A percentile compares a stretch with the other conserved stretches of the same genome.
These are phyloP conservation scores for Cyrtonyx montezumae DNA, from an alignment of 2,113 vertebrate genomes.

Conservation along the genomic window DNA sequence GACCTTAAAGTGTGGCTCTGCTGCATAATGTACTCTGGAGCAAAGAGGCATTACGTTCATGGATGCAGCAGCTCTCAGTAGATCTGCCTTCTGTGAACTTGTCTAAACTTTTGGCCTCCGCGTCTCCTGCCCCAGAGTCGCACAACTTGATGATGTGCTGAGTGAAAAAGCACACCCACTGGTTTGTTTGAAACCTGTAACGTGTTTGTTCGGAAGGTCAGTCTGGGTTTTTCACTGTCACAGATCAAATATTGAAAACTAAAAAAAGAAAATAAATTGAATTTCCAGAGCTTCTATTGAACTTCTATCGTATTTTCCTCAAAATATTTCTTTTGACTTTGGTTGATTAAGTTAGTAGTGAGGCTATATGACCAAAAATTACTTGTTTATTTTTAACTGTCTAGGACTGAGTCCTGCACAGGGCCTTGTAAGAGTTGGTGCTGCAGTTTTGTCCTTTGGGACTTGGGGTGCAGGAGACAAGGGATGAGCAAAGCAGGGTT, in stretches of 20 bases:
- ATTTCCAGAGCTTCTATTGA: slow-evolving; percentile 17
- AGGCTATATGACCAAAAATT: neutral
- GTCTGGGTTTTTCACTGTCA: neutral
- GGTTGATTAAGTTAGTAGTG: neutral
- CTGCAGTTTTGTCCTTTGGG: neutral
- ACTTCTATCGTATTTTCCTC: neutral
- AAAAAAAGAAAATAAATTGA: neutral
- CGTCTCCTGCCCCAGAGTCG: neutral
- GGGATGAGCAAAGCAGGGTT: neutral
- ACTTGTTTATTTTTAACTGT: neutral
- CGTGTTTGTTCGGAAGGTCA: neutral
- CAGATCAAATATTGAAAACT: slow-evolving; percentile 4
- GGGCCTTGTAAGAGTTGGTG: neutral
- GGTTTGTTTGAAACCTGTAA: neutral
- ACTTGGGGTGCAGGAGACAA: neutral
- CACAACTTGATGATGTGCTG: slow-evolving; percentile 5
- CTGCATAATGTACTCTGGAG: neutral
- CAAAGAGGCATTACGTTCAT: neutral
- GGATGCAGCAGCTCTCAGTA: neutral
- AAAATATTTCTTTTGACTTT: slow-evolving; percentile 16
- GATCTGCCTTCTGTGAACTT: neutral
- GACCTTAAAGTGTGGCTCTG: neutral
- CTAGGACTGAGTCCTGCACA: neutral
- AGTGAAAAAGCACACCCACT: neutral
- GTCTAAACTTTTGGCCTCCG: neutral